A percentile compares a stretch with the other conserved stretches of the same genome.
Conservation (phyloP, 1,140 invertebrate species). For the Leptonema lineaticorne region DNA sequence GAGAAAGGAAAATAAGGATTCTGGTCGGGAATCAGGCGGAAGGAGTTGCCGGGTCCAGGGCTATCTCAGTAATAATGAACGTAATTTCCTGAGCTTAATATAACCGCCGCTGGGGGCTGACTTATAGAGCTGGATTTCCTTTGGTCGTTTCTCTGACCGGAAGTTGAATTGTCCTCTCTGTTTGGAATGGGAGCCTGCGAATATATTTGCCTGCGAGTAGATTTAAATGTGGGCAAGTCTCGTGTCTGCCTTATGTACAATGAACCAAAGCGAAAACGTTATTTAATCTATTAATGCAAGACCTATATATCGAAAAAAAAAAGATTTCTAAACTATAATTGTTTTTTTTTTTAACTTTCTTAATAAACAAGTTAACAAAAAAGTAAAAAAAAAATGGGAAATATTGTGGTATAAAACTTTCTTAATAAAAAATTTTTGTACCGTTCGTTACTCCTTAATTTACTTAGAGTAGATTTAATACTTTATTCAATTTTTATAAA, state of each 20-base stretch:
- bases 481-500: too few relatives aligned
- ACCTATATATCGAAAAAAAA: too few relatives aligned
- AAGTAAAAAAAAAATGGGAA: too few relatives aligned
- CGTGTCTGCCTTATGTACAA: conserved; percentile 19
- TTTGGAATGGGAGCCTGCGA: conserved; percentile 39
- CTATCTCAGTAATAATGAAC: conserved; percentile 40
- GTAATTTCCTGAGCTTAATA: conserved; percentile 43
- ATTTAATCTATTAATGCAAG: too few relatives aligned
- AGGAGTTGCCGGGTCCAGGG: conserved; percentile 20
- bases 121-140: conserved; percentile 41
- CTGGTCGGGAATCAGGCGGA: not conserved
- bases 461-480: too few relatives aligned
- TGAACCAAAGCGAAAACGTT: not conserved
- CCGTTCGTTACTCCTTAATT: too few relatives aligned
- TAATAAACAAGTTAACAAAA: too few relatives aligned
- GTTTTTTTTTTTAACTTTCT: too few relatives aligned
- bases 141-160: conserved; percentile 37
- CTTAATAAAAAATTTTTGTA: too few relatives aligned
- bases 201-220: conserved; percentile 38
- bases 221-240: conserved; percentile 37
- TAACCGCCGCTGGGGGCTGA: conserved; percentile 40
- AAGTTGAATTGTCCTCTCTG: conserved; percentile 39
- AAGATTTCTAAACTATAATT: too few relatives aligned
- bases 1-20: conserved; percentile 26
- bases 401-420: too few relatives aligned